Conservation (phyloP, 2,797 vertebrate genomes). For the Thripadectes ignobilis region DNA sequence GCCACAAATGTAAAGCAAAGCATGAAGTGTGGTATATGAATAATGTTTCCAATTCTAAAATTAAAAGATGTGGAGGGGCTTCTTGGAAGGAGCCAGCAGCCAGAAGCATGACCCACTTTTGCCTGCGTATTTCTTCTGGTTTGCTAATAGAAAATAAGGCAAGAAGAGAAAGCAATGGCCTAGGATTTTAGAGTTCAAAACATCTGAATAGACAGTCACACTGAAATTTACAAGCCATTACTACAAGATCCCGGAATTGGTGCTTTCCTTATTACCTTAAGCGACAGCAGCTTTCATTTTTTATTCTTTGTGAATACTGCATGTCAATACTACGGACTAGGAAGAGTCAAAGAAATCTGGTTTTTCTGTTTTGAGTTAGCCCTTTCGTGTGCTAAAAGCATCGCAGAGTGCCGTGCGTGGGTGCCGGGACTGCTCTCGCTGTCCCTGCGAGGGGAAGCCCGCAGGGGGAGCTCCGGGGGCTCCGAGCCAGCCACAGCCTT, state of each 20-base stretch:
- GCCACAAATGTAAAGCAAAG: background rate
- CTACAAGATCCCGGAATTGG: background rate
- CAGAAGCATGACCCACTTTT: background rate
- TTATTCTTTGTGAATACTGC: background rate
- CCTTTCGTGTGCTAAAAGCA: background rate
- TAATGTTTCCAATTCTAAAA: background rate
- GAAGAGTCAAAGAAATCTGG: background rate
- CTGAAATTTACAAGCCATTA: background rate
- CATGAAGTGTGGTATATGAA: background rate
- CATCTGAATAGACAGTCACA: background rate
- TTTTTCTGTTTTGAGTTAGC: background rate
- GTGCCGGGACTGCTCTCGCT: background rate
- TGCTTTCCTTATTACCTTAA: background rate
- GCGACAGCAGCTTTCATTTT: background rate
- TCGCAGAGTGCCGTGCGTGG: accelerated
- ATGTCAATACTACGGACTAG: background rate
- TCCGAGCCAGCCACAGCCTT: background rate
- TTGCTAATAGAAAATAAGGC: background rate
- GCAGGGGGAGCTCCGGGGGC: slow-evolving; percentile 37
- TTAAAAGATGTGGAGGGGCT: background rate
- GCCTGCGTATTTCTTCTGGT: background rate
- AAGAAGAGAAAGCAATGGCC: background rate
- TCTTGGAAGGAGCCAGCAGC: background rate
- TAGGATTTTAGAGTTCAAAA: background rate
- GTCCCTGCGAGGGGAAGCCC: background rate